phyloP scores from a whole-genome alignment of 2,113 vertebrate species.

The Onychorhynchus coronatus region DNA sequence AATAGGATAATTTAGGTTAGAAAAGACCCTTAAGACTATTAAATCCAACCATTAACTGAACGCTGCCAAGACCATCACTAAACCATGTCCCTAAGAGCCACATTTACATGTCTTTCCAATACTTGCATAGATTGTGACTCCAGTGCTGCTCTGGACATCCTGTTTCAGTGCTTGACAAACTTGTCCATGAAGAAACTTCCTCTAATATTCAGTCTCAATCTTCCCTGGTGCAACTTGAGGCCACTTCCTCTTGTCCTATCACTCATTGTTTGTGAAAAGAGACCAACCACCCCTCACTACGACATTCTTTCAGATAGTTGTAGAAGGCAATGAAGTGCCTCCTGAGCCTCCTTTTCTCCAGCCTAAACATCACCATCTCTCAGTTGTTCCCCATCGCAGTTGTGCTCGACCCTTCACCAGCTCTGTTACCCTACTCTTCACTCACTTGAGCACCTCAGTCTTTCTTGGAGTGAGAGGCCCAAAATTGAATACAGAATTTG shows the following conservation, averaged over 20 bases:
- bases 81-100: background rate
- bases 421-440: background rate
- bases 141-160: background rate
- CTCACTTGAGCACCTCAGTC: rapidly evolving
- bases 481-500: rapidly evolving
- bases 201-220: background rate
- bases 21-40: background rate
- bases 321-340: background rate
- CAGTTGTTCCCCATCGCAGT: background rate
- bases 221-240: background rate
- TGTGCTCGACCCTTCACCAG: background rate
- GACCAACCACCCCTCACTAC: rapidly evolving
- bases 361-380: background rate
- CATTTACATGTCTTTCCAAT: background rate
- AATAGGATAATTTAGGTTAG: background rate
- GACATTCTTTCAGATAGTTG: background rate
- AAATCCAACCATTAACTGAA: background rate
- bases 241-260: background rate
- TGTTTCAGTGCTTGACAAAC: background rate
- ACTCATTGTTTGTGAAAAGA: rapidly evolving
- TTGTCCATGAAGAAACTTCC: background rate
- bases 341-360: background rate
- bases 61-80: rapidly evolving
- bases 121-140: background rate
- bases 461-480: rapidly evolving